Conservation (phyloP, 2,113 vertebrate species). For the Sporophila hypoxantha region DNA sequence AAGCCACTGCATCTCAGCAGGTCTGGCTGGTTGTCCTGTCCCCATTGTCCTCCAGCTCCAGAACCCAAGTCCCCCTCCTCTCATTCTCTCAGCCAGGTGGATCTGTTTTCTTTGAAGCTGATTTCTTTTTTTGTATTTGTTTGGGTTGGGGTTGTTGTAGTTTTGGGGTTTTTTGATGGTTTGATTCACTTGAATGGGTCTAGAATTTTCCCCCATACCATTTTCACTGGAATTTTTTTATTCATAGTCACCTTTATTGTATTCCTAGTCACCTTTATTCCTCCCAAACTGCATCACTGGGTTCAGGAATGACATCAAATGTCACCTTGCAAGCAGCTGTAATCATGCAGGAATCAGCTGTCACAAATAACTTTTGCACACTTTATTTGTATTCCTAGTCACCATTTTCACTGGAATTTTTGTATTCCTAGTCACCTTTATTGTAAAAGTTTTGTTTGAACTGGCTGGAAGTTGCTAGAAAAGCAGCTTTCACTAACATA, state of each 20-base stretch:
- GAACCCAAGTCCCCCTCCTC: background rate
- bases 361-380: too few relatives aligned
- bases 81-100: background rate
- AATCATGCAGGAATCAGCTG: too few relatives aligned
- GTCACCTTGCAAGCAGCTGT: too few relatives aligned
- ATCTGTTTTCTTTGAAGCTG: background rate
- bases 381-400: background rate
- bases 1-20: background rate
- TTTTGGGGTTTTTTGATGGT: fast-evolving
- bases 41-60: background rate
- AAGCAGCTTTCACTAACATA: background rate
- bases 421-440: background rate
- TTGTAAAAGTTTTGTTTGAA: background rate
- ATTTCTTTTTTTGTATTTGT: background rate
- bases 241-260: background rate
- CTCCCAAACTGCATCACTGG: too few relatives aligned
- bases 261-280: too few relatives aligned
- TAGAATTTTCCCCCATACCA: background rate
- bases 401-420: background rate
- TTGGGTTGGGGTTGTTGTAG: background rate
- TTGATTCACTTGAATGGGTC: background rate
- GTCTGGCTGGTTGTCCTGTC: background rate
- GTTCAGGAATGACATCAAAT: too few relatives aligned
- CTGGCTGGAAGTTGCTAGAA: background rate
- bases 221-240: background rate